Evolutionary conservation across 1,140 invertebrate species (phyloP), one percentile per base, ranked within the genome.

Genomic region (Drosophila ohnishii): DNA sequence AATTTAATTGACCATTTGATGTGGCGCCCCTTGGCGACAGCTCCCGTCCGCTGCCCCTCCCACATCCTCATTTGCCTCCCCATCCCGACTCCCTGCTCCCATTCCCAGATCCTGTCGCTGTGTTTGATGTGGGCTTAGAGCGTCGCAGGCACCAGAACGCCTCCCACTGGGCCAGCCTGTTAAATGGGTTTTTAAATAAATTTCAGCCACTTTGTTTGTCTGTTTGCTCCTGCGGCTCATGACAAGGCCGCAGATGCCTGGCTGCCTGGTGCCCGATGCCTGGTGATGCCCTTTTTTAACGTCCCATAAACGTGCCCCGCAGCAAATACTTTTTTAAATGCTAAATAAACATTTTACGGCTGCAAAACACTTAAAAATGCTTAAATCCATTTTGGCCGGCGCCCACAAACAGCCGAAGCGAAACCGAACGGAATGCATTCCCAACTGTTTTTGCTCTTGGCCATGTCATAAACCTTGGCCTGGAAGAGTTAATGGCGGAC

Each of bases 161-260:
- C 62, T 51, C 67, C 48, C 60, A 75, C 74, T 45, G 59, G 51
- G 53, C 34, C 67, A 57, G 82, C 61, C 72, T 72, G 83, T 70
- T 88, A 80, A 88, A 88, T 88, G 80, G 86, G 84, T 84, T 88
- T 84, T 88, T 83, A 88, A 88, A 84, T 88, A 88, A 88, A 88
- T 84, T 88, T 83, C 45, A 61, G 73, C 64, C 76, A 77, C 69
- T 87, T 87, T 87, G 79, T 76, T 74, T 70, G 65, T 75, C 75
- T 85, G 78, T 86, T 85, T 80, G 75, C 65, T 75, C 65, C 77
- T 59, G 75, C 74, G 75, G 75, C 56, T 56, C 63, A 50, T 39
- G 61, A 50, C 45, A 53, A 51, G 45, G 40, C 48, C 42, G 74
- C 71, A 67, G 53, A 39, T 57, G 61, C 39, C 60, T 32, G 56